These are phyloP conservation scores for Malaclemys terrapin DNA, from an alignment of 2,113 vertebrate species.

Conservation along the genomic window DNA sequence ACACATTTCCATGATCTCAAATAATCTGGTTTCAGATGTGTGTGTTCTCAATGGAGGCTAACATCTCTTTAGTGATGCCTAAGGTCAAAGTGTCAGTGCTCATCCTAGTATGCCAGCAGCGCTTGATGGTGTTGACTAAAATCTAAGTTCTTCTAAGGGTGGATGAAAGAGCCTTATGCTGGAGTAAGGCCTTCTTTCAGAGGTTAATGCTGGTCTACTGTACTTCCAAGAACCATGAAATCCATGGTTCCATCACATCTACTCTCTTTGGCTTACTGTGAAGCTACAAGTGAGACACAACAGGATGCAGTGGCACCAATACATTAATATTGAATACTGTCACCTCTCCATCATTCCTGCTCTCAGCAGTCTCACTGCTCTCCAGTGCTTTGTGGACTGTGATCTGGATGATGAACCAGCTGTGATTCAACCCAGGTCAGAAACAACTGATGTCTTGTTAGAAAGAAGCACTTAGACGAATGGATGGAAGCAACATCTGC, in stretches of 20 bases:
- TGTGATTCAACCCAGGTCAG: neutral
- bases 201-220: neutral
- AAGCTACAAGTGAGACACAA: neutral
- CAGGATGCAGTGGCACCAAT: neutral
- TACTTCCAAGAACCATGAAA: neutral
- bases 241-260: neutral
- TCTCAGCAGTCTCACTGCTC: neutral
- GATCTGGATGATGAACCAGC: neutral
- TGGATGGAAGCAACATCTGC: neutral
- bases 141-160: neutral
- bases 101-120: neutral
- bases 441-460: neutral
- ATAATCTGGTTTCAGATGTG: neutral
- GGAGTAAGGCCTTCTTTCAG: rapidly evolving
- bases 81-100: neutral
- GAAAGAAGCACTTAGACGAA: neutral
- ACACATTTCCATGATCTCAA: neutral
- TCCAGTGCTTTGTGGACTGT: neutral
- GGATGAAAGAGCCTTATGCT: no score
- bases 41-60: rapidly evolving
- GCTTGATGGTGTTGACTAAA: neutral
- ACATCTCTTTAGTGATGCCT: rapidly evolving
- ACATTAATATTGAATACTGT: neutral
- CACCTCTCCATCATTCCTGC: neutral
- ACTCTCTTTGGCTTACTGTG: neutral